Evolutionary conservation across 2,113 vertebrate genomes (phyloP), one percentile per base, ranked within the genome.

Genomic region (Campylorhamphus procurvoides): DNA sequence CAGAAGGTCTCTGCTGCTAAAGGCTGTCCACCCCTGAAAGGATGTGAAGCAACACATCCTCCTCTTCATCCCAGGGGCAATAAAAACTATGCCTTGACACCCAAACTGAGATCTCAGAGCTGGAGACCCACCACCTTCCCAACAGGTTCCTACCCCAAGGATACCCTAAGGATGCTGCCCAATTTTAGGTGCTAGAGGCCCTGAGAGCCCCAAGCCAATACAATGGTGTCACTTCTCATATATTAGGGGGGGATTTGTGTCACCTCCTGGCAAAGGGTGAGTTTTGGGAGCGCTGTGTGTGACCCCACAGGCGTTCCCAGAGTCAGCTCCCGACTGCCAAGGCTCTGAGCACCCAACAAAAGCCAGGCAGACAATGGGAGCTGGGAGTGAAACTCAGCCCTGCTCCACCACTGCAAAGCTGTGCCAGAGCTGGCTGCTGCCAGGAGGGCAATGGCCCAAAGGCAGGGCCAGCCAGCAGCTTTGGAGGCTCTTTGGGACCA

Each of bases 391-490:
- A 76, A 89, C 17, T 10, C 91, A 91, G 94, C 50, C 84, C 89
- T 13, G 56, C 39, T 63, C 78, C 47, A 24, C 0, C 7, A 4
- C 63, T 74, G 42, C 89, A 66, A 66, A 71, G 49, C 72, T 23
- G 44, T 90, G 85, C 95, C 93, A 85, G 79, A 46, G 52, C 93
- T 85, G 40, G 1, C 87, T 56, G 93, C 55, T 75, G 71, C 56
- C 94, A 52, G 83, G 47, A 74, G 78, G 94, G 90, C 93, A 92
- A 5, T 0, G 1, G 79, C 88, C 92, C 90, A 96, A 90, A 67
- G 79, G 49, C 87, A 66, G 4, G 35, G 22, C 91, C 87, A 71
- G 82, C 75, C 78, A 88, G 82, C 76, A 83, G 96, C 91, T 63
- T 87, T 53, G n/a, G 58, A 83, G 73, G 79, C 66, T 89, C 40